phyloP scores from a whole-genome alignment of 2,113 vertebrate species.

The Columbina picui region DNA sequence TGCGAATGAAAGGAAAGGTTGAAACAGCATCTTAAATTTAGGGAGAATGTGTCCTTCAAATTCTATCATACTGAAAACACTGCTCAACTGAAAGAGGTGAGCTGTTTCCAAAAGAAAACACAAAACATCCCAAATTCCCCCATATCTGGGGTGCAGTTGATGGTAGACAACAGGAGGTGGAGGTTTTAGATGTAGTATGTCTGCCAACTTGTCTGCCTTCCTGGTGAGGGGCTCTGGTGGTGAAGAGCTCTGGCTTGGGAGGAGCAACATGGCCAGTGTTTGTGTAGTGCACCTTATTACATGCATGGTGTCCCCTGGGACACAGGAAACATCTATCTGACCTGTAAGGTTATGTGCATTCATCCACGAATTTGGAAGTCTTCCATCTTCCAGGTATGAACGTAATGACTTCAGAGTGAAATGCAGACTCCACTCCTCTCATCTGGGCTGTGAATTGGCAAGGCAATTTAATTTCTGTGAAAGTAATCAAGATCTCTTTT shows the following conservation, averaged over 20 bases:
- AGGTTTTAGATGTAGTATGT: neutral
- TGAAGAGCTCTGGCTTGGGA: neutral
- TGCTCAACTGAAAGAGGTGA: neutral
- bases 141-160: neutral
- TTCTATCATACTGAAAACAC: neutral
- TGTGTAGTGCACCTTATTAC: neutral
- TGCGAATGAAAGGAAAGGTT: neutral
- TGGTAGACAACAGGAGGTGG: accelerated
- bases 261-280: neutral
- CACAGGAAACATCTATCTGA: neutral
- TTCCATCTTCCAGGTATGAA: neutral
- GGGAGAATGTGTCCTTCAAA: neutral
- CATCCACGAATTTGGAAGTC: neutral
- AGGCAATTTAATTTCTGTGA: neutral
- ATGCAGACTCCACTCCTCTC: neutral
- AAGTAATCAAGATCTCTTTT: accelerated
- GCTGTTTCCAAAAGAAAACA: neutral
- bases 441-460: neutral
- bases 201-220: accelerated
- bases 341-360: neutral
- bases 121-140: too few species aligned
- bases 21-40: neutral
- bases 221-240: neutral
- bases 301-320: neutral
- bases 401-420: neutral